A percentile compares a stretch with the other conserved stretches of the same genome.
phyloP scores from a whole-genome alignment of 2,113 vertebrate genomes.

The Porphyrio hochstetteri region DNA sequence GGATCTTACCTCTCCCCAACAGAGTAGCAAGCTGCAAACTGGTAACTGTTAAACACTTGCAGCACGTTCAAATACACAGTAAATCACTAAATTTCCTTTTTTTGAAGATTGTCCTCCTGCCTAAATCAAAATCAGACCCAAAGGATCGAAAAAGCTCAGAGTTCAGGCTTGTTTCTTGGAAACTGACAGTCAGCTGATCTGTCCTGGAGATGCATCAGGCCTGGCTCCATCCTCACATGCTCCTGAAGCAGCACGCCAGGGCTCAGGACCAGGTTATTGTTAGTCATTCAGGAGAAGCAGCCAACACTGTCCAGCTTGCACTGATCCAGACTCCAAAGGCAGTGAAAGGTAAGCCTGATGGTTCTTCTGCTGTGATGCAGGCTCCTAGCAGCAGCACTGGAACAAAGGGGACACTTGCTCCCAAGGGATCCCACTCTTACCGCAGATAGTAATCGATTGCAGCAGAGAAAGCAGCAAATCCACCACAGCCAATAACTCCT shows the following conservation, averaged over 20 bases:
- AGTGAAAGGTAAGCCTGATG: background rate
- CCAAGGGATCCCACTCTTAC: conserved; percentile 53
- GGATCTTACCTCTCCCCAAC: conserved; percentile 36
- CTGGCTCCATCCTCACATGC: conserved; percentile 4
- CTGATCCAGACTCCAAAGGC: background rate
- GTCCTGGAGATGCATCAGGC: background rate
- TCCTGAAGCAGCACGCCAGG: conserved; percentile 8
- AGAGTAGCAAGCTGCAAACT: conserved; percentile 20
- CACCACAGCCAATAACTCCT: conserved; percentile 91
- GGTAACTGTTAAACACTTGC: background rate
- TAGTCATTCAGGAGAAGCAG: conserved; percentile 15
- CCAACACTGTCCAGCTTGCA: background rate
- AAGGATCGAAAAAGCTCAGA: background rate
- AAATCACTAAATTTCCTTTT: background rate
- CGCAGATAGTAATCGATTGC: conserved; percentile 94
- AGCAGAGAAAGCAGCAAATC: conserved; percentile 96
- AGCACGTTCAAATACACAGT: background rate
- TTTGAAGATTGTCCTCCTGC: background rate
- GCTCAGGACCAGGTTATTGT: background rate
- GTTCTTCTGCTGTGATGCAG: background rate
- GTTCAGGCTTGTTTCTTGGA: conserved; percentile 45
- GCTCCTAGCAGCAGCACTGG: conserved; percentile 12
- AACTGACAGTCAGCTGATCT: conserved; percentile 53
- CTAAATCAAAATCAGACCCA: conserved; percentile 45
- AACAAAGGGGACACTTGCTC: background rate